A percentile compares a stretch with the other conserved stretches of the same genome.
Evolutionary conservation across 2,113 vertebrate genomes (phyloP).

Genomic region (Serinus canaria): DNA sequence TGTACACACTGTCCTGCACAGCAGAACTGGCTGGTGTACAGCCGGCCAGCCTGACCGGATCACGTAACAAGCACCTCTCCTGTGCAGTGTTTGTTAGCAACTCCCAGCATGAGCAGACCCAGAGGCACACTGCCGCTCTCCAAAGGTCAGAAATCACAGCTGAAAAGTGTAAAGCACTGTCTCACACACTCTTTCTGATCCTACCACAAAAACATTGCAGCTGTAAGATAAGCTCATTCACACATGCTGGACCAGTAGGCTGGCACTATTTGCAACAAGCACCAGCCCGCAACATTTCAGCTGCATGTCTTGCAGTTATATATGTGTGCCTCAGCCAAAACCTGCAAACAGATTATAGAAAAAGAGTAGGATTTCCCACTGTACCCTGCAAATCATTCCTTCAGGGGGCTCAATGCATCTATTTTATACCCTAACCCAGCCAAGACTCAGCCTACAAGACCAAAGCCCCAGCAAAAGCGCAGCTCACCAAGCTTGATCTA

Average conservation of each 20-base stretch:
- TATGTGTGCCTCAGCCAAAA: not conserved
- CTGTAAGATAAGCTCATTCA: not conserved
- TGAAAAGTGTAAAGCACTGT: not conserved
- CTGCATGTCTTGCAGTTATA: not conserved
- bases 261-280: not conserved
- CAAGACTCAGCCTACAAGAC: not conserved
- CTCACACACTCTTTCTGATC: not conserved
- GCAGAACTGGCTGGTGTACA: not conserved
- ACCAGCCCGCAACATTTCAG: not conserved
- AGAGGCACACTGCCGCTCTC: not conserved
- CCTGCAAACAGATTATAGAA: not conserved
- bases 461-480: not conserved
- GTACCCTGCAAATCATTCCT: not conserved
- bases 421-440: not conserved
- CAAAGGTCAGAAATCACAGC: not conserved
- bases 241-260: not conserved
- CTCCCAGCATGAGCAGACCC: not conserved
- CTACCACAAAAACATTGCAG: not conserved
- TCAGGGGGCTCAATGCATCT: not conserved
- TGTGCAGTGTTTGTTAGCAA: not conserved
- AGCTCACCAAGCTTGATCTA: not conserved
- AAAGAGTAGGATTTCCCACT: not conserved
- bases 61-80: not conserved
- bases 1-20: conserved; percentile 3
- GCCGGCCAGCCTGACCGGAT: not conserved